A percentile compares a stretch with the other conserved stretches of the same genome.
Conservation (phyloP, 2,888 invertebrate genomes). For the Dorcus parallelipipedus region DNA sequence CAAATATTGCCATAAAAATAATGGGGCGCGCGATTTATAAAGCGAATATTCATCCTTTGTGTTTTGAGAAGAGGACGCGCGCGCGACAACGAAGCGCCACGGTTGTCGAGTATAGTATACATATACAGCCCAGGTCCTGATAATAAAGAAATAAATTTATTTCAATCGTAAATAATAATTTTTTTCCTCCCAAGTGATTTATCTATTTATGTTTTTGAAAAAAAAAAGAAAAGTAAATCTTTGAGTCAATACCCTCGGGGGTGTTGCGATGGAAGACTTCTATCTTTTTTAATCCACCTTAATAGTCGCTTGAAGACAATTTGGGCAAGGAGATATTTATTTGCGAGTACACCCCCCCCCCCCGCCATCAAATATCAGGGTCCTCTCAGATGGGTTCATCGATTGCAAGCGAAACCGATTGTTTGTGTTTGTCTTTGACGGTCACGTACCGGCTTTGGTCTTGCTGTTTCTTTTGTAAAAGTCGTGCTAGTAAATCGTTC, state of each 20-base stretch:
- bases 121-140: too few species aligned
- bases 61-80: background rate
- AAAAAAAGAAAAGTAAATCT: too few species aligned
- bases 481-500: constrained; percentile 24
- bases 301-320: too few species aligned
- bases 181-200: background rate
- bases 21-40: constrained; percentile 3
- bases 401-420: background rate
- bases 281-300: too few species aligned
- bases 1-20: constrained; percentile 7
- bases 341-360: too few species aligned
- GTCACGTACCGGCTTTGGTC: constrained; percentile 2
- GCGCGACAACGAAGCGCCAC: too few species aligned
- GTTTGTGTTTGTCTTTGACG: constrained; percentile 9
- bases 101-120: too few species aligned
- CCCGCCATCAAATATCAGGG: too few species aligned
- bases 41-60: constrained; percentile 3
- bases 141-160: background rate
- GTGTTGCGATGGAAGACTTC: too few species aligned
- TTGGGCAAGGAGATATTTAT: too few species aligned
- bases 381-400: background rate
- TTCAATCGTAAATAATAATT: background rate
- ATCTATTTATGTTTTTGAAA: background rate
- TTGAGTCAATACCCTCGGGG: too few species aligned
- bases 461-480: background rate